Base-by-base conservation (phyloP, 2,113 vertebrate species). In the Uropsilus gracilis region DNA sequence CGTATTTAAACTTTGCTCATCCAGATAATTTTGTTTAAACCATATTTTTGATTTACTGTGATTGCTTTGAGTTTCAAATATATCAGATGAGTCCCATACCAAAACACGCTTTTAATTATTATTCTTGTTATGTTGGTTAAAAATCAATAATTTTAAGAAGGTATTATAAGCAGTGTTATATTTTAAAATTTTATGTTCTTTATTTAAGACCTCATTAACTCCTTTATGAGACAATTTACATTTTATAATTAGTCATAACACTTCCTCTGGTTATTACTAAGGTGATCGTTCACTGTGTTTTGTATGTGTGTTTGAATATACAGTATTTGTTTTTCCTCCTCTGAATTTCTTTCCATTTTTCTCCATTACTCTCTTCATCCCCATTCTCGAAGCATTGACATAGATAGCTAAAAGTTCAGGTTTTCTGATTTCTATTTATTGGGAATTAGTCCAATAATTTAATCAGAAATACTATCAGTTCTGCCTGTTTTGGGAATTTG, bases 1-100 rank as follows among this genome's bases (percentile, higher is more conserved):
- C 87, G 94, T 96, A 91, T 92, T 92, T 96, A 95, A 98, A 91
- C 80, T 94, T 94, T 92, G 50, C 77, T 94, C 86, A 89, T 94
- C 3, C n/a, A 50, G 18, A 96, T 77, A 94, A 91, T 97, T 94
- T 93, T 94, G 30, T 80, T 71, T 77, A 97, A 61, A 92, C 57
- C 48, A 17, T 81, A 90, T 83, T 68, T 83, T 89, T 93, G n/a
- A 89, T 96, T 94, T 94, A 94, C 32, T 86, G 20, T 91, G 89
- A 96, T 96, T 94, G 68, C 88, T 96, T 2, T 92, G 84, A 71
- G 96, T 94, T 98, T 96, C 53, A 55, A 69, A 0, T 88, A 2
- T 93, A 73, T 34, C 16, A 69, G 68, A 59, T 91, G 71, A 80
- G 10, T 26, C 44, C 4, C 9, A 13, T 73, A 73, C 50, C 63